Evolutionary conservation across 92 coral and sea anemone genomes (phyloP).

Genomic region (Siderastrea siderea): DNA sequence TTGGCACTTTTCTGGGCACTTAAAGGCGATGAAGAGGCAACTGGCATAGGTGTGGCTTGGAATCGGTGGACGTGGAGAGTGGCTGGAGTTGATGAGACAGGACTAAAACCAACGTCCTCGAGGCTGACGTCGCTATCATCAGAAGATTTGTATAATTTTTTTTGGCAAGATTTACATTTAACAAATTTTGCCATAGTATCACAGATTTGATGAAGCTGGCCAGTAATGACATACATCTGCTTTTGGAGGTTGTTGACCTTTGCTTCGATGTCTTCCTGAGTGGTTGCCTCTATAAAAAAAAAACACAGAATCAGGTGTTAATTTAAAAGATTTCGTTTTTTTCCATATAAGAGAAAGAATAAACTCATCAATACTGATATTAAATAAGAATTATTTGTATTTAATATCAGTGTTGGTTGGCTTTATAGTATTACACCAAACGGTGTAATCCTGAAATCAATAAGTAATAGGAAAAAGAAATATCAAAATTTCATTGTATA

Average conservation of each 20-base stretch:
- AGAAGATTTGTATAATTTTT: neutral
- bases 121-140: neutral
- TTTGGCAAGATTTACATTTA: neutral
- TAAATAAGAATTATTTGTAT: neutral
- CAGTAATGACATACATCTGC: neutral
- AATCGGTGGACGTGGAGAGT: no score
- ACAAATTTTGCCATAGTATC: neutral
- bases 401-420: neutral
- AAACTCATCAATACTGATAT: neutral
- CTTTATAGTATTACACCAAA: neutral
- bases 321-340: neutral
- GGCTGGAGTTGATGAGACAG: no score
- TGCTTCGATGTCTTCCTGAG: neutral
- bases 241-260: neutral
- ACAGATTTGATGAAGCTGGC: neutral
- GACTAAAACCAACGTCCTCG: neutral
- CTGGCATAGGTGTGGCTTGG: no score
- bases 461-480: no score
- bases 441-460: no score
- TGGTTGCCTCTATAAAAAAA: constrained; percentile 3
- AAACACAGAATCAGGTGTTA: neutral
- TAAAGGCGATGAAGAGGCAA: no score
- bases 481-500: no score
- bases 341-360: neutral
- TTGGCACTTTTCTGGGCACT: no score